phyloP scores from a whole-genome alignment of 2,888 invertebrate species.

The Theretra japonica region DNA sequence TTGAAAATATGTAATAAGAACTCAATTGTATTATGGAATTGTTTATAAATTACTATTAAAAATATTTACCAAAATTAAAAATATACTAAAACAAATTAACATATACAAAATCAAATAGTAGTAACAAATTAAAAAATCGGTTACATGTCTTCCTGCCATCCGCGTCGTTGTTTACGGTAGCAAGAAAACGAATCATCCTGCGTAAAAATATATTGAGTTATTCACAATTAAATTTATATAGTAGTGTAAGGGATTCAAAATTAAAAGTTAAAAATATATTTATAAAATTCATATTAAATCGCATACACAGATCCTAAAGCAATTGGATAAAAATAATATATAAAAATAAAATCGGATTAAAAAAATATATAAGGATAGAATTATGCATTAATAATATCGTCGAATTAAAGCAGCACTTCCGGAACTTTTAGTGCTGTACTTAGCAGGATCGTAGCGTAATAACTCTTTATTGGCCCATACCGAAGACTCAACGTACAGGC shows the following conservation, averaged over 20 bases:
- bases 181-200: not conserved
- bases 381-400: too few relatives aligned
- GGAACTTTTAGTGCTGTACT: not conserved
- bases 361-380: not conserved
- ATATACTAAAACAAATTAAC: not conserved
- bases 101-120: not conserved
- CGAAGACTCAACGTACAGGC: not conserved
- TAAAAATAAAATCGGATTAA: not conserved
- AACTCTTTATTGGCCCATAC: not conserved
- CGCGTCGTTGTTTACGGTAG: not conserved
- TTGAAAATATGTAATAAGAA: not conserved
- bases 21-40: not conserved
- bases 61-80: not conserved
- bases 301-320: not conserved
- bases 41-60: conserved; percentile 6
- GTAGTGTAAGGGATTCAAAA: not conserved
- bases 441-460: not conserved
- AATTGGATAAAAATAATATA: not conserved
- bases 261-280: too few relatives aligned
- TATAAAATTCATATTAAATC: too few relatives aligned
- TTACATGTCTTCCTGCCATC: not conserved
- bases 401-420: not conserved
- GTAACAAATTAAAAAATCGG: not conserved
- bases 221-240: not conserved
- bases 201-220: not conserved